Conservation (phyloP, 2,888 invertebrate species). For the Neoscelio sp. region DNA sequence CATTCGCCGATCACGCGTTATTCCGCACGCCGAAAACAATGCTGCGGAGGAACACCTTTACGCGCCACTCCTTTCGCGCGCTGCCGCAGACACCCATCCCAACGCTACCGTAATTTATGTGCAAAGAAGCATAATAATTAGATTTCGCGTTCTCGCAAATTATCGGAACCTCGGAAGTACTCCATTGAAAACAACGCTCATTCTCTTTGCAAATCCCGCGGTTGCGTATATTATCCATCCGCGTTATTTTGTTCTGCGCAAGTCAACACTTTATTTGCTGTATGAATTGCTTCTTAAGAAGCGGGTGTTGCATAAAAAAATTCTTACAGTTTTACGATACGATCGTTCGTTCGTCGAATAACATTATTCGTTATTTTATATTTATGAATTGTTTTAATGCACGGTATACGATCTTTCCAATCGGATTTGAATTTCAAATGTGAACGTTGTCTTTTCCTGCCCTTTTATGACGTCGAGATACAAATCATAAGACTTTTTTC, state of each 20-base stretch:
- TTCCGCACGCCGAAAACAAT: conserved; percentile 57
- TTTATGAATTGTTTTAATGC: no score
- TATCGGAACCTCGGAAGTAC: conserved; percentile 57
- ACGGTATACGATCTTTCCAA: no score
- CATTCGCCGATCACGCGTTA: conserved; percentile 57
- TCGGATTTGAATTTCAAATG: no score
- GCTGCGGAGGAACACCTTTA: conserved; percentile 12
- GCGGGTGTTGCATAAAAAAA: conserved; percentile 41
- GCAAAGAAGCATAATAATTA: conserved; percentile 52
- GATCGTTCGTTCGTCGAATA: not conserved
- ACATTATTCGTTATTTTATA: no score
- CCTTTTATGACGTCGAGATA: no score
- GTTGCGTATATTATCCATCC: conserved; percentile 44
- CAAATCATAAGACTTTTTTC: no score
- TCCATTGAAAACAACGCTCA: conserved; percentile 43
- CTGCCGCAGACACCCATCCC: conserved; percentile 18
- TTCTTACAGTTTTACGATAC: not conserved
- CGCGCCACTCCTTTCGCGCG: no score
- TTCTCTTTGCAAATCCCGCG: conserved; percentile 55
- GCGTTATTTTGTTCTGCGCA: conserved; percentile 31
- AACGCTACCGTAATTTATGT: conserved; percentile 35
- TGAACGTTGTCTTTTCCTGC: no score
- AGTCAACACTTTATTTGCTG: conserved; percentile 12
- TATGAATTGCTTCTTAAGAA: conserved; percentile 30
- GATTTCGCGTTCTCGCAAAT: conserved; percentile 45